Base-by-base conservation (phyloP, 2,888 invertebrate species). In the Ischnus inquisitorius region DNA sequence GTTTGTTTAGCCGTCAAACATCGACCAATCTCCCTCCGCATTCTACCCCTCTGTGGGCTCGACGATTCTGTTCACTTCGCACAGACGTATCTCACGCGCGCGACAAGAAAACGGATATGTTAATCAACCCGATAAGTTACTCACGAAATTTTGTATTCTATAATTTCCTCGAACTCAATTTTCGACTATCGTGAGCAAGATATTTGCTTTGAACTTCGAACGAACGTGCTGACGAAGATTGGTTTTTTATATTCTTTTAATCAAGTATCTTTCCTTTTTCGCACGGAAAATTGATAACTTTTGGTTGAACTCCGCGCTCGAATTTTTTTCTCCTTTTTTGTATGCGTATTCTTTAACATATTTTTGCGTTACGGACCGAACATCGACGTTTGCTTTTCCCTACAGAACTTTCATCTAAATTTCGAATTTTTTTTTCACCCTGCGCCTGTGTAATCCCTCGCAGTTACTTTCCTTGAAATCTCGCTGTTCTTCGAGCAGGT, bases 401-500 rank as follows among this genome's bases (percentile, higher is more conserved):
- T 34, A 8, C n/a, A n/a, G 8, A 34, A 34, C 34, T 34, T 34
- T 34, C 8, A 3, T 4, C 2, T 41, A 65, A 67, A 65, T 76
- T 75, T 48, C 51, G 46, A n/a, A 46, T 67, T 67, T 28, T 25
- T 8, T 10, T 54, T 12, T 54, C 4, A 10, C 28, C 14, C 14
- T 10, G 19, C 12, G 67, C 19, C 8, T 14, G 14, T 22, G 67
- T 67, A 25, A 67, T 76, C 39, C 10, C 39, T 28, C 4, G 12
- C 51, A 16, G 19, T 28, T n/a, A 51, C 65, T 22, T 28, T 57
- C 16, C 60, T 34, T 14, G 25, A 10, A 19, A 39, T 12, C 54
- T 22, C 54, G 8, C 39, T 22, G 39, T 62, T 69, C 69, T 69
- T 69, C 28, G 19, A 75, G 62, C 25, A 48, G 75, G 75, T 81